Evolutionary conservation across 2,797 vertebrate species (phyloP).

Genomic region (Pteropus rufus): DNA sequence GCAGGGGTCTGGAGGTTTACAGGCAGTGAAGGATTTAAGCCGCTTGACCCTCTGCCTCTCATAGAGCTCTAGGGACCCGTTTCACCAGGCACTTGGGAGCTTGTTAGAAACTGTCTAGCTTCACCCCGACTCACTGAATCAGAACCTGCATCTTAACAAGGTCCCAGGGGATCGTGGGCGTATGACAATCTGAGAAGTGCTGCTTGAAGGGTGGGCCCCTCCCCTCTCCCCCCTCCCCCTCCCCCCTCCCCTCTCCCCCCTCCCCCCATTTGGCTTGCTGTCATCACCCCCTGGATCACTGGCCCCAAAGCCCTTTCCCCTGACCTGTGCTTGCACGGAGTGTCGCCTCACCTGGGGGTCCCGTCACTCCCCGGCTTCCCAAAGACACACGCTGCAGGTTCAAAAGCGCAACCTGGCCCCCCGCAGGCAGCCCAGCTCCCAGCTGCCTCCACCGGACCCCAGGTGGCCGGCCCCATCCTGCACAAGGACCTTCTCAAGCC

Average conservation of each 20-base stretch:
- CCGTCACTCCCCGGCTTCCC: neutral
- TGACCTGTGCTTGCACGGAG: accelerated
- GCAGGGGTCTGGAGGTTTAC: neutral
- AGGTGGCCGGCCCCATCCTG: neutral
- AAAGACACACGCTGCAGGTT: neutral
- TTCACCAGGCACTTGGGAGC: neutral
- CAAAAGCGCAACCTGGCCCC: neutral
- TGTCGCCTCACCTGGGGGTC: accelerated
- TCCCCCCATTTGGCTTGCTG: too few species aligned
- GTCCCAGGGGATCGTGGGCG: accelerated
- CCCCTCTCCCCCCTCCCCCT: too few species aligned
- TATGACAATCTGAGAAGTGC: accelerated
- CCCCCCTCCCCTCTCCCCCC: too few species aligned
- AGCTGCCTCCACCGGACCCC: neutral
- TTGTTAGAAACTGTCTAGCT: neutral
- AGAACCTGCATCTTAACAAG: conserved; percentile 9
- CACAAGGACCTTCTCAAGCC: neutral
- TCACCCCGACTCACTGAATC: neutral
- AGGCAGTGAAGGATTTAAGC: too few species aligned
- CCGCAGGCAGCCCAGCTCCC: neutral
- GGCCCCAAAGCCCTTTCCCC: neutral
- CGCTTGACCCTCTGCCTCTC: neutral
- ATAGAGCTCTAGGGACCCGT: neutral
- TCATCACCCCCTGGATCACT: accelerated
- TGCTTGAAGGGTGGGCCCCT: neutral